phyloP scores from a whole-genome alignment of 2,797 vertebrate species.

The Sebastes aleutianus region DNA sequence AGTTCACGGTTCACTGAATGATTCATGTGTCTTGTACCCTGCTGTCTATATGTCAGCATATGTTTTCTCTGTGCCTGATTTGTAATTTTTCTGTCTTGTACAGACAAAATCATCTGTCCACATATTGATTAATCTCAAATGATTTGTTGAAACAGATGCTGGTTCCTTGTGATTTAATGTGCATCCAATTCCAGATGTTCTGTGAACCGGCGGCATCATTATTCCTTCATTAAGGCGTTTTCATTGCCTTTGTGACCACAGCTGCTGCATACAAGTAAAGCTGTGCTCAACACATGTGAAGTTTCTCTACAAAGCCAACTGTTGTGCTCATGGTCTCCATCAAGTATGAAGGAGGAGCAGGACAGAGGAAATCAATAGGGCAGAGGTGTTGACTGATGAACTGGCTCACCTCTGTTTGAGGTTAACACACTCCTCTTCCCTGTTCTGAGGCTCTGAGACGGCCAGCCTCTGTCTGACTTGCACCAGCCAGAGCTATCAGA shows the following conservation, averaged over 20 bases:
- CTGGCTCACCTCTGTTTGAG: not conserved
- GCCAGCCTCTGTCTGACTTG: not conserved
- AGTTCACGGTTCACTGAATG: not conserved
- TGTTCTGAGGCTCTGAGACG: not conserved
- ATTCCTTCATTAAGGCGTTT: not conserved
- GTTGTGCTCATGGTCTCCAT: not conserved
- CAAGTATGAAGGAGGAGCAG: not conserved
- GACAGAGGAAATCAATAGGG: constrained; percentile 33
- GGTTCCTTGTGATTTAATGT: not conserved
- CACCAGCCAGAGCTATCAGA: constrained; percentile 4
- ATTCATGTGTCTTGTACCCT: not conserved
- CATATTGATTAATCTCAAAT: not conserved
- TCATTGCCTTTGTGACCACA: not conserved
- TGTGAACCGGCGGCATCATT: not conserved
- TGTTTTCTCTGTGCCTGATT: not conserved
- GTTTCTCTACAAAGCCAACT: not conserved
- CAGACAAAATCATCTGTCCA: not conserved
- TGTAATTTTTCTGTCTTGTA: not conserved
- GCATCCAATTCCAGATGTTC: constrained; percentile 5
- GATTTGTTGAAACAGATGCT: not conserved
- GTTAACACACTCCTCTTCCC: not conserved
- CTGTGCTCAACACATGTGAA: not conserved
- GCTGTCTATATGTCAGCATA: not conserved
- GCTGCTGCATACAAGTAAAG: not conserved
- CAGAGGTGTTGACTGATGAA: constrained; percentile 21